Base-by-base conservation (phyloP, 2,888 invertebrate species). In the Megalurothrips usitatus region DNA sequence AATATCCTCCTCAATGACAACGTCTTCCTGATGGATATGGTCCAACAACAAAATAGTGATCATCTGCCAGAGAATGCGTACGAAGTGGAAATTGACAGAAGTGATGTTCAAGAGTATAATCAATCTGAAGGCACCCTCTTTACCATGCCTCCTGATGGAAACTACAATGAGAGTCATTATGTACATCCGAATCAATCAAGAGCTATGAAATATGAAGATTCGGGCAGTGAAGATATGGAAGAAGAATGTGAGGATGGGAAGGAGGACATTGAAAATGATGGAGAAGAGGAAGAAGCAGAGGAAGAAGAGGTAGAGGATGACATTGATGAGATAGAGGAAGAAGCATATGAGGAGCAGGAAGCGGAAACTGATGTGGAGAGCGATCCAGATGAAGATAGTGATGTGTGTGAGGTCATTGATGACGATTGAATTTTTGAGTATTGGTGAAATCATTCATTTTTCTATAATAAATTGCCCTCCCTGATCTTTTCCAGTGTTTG, bases 351-450 rank as follows among this genome's bases (percentile, higher is more conserved):
- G 68, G 68, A 75, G 68, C n/a, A 68, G 11, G 68, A 23, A 26
- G 23, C 9, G 10, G 68, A 75, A 11, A 26, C 68, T 2, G 68
- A 68, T n/a, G 23, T 23, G 19, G 68, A 68, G 23, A 23, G 23
- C 23, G 68, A 23, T 6, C 68, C 68, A n/a, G 68, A 75, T 11
- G 68, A 75, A 26, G 68, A 75, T 26, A 75, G 68, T 23, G 68
- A 75, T 75, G 26, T 75, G 23, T 75, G 68, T 75, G 68, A 75
- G 26, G 26, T 75, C 12, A 75, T 75, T 75, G 68, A 75, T 26
- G 68, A 75, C 26, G 68, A 75, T 26, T 75, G 68, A 10, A 11
- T 75, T 75, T 75, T 26, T 75, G 26, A 26, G n/a, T 9, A 75
- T 75, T 75, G 23, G 6, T 12, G 0, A 11, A 8, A 12, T 23